Base-by-base conservation (phyloP, 1,140 invertebrate species). In the Hesperophylax magnus region DNA sequence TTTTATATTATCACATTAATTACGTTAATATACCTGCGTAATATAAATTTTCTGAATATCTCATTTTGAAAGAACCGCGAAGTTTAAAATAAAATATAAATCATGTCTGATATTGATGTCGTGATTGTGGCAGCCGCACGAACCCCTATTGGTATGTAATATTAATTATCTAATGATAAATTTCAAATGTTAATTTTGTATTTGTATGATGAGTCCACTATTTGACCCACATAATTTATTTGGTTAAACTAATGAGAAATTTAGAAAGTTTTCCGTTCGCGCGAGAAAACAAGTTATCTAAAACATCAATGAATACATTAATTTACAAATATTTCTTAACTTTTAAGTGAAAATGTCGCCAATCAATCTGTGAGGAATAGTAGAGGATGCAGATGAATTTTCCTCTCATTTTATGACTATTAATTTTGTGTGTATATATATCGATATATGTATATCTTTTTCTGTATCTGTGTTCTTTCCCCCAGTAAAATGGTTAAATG, bases 101-200 rank as follows among this genome's bases (percentile, higher is more conserved):
- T 22, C 22, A 84, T 84, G 83, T 76, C 81, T 63, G 72, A 81
- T 53, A 77, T 53, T 71, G 39, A 87, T 80, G 88, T 89, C 78
- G 88, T 85, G 56, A 89, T 89, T 67, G 88, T 89, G 11, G 86
- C 88, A 24, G 88, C 88, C n/a, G 86, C 86, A 14, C 85, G 88
- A 78, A 89, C 88, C 4, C 88, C 88, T 7, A 88, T 89, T 67
- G 88, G 88, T 88, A 85, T 84, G 79, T 77, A 74, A 20, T 67
- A 39, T 78, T 78, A 34, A 17, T 81, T 81, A 75, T 63, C 53
- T 80, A 18, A 69, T 20, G 9, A 47, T 11, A 0, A 47, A 14
- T 14, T 47, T 47, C 8, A 47, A 11, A 47, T 47, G 11, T 47
- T 47, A 47, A 27, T 18, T 39, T 31, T 58, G n/a, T 65, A 67